phyloP scores from a whole-genome alignment of 2,888 invertebrate genomes.

The Dryococelus australis region DNA sequence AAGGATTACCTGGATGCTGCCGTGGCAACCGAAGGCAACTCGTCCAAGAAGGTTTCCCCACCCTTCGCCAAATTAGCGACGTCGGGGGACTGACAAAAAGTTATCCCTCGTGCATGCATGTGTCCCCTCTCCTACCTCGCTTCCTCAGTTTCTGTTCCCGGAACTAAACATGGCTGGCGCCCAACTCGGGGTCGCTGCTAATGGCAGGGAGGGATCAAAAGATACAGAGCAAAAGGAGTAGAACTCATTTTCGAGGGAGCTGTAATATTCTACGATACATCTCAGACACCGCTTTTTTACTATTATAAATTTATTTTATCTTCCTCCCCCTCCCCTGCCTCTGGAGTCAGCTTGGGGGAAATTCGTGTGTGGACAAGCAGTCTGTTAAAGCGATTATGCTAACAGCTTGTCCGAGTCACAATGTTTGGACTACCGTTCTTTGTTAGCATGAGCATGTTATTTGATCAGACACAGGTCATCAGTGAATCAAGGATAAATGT shows the following conservation, averaged over 20 bases:
- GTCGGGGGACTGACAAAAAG: constrained; percentile 1
- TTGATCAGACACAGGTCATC: too few relatives aligned
- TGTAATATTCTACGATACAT: background rate
- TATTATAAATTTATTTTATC: background rate
- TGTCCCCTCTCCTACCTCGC: background rate
- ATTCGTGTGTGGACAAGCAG: background rate
- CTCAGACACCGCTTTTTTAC: background rate
- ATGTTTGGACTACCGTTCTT: background rate
- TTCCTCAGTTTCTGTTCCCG: background rate
- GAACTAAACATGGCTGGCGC: background rate
- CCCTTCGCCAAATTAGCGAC: constrained; percentile 9
- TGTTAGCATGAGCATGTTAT: too few relatives aligned
- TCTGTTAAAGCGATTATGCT: background rate
- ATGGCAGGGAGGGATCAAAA: background rate
- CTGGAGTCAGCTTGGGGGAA: background rate
- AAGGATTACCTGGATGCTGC: constrained; percentile 11
- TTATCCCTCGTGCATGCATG: background rate
- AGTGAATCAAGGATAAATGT: too few relatives aligned
- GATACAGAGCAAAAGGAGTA: background rate
- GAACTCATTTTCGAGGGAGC: background rate
- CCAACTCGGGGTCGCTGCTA: background rate
- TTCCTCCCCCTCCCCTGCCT: background rate
- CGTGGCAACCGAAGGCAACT: constrained; percentile 4
- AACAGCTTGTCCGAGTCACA: background rate
- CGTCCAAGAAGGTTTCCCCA: background rate